Conservation (phyloP, 2,113 vertebrate species). For the Macrotis lagotis region DNA sequence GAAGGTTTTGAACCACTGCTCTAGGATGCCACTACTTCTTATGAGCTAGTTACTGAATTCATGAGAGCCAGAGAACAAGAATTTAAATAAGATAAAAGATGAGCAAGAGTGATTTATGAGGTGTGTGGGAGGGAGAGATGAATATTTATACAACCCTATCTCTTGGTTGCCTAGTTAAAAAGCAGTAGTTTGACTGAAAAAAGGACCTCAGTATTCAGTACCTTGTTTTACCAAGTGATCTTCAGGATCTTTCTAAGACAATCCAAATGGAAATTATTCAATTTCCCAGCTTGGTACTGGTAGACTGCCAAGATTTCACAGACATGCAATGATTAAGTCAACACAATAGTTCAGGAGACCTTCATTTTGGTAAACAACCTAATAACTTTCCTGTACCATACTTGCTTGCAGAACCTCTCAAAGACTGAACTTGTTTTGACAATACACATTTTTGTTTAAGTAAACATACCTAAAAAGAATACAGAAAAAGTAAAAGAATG, state of each 20-base stretch:
- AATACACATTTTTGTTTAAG: neutral
- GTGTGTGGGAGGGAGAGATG: neutral
- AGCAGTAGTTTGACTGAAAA: neutral
- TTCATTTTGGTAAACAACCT: neutral
- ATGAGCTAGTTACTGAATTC: neutral
- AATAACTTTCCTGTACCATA: neutral
- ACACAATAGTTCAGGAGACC: neutral
- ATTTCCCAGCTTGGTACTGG: neutral
- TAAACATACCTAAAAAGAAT: neutral
- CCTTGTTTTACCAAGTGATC: neutral
- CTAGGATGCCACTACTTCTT: neutral
- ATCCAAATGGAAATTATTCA: neutral
- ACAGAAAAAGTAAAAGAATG: neutral
- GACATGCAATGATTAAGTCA: neutral
- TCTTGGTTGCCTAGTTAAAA: neutral
- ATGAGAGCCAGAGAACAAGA: neutral
- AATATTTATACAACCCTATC: neutral
- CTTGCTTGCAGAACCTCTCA: neutral
- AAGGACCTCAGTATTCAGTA: neutral
- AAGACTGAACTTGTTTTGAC: neutral
- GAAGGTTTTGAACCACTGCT: neutral
- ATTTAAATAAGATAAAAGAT: neutral
- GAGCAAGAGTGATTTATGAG: neutral
- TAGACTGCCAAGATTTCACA: neutral
- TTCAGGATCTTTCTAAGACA: neutral